Base-by-base conservation (phyloP, 2,113 vertebrate species). In the Reinhardtius hippoglossoides region DNA sequence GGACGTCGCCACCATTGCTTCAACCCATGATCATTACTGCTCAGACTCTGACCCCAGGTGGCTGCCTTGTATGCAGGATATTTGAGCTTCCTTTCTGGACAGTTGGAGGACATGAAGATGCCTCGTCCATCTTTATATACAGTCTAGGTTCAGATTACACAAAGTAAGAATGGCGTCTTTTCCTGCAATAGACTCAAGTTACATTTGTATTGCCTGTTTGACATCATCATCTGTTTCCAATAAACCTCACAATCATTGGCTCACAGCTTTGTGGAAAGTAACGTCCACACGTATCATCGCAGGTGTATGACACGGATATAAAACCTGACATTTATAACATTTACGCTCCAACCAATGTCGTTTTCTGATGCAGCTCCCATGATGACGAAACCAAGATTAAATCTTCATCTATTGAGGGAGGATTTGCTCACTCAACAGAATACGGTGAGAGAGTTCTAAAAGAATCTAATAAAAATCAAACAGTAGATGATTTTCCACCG, bases 141-240 rank as follows among this genome's bases (percentile, higher is more conserved):
- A 46, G 44, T 46, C 10, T 46, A 46, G 1, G 4, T 13, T 5
- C 24, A 46, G 3, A 15, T 46, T 58, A n/a, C 14, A 67, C 23
- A 15, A 54, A 42, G 4, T 1, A 12, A 48, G 26, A 20, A 35
- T 18, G 15, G 9, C 0, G 1, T 54, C 9, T 50, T 24, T 31
- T 20, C 8, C 12, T 21, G 42, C 9, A 52, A 23, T 54, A 10
- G 27, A 26, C 42, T 35, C 5, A 56, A 23, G 13, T 26, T 16
- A 42, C 21, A 54, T 5, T 35, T 20, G 3, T 26, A 18, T 15
- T 64, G 21, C 12, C 31, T 48, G 35, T 62, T 4, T 42, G 42
- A 24, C 50, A 57, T 80, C 31, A 65, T 13, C 14, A 37, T 37
- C 8, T 54, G 31, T 75, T 44, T 71, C 9, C 15, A 54, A 16